These are phyloP conservation scores for Zoanthus solanderi DNA, from an alignment of 92 coral and sea anemone species.

Conservation along the genomic window DNA sequence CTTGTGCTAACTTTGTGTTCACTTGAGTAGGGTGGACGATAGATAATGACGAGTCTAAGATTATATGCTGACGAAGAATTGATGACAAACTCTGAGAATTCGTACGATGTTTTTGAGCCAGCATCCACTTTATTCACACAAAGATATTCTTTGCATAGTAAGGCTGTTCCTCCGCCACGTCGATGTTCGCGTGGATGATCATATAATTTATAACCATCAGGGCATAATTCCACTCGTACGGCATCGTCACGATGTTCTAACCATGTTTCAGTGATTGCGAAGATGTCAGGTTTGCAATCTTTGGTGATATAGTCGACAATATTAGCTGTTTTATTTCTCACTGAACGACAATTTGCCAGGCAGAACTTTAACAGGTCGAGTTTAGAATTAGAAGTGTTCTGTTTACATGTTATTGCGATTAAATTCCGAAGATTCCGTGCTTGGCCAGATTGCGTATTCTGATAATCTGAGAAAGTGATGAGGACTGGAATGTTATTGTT, in stretches of 20 bases:
- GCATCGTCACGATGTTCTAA: slow-evolving; percentile 56
- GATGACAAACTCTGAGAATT: slow-evolving; percentile 61
- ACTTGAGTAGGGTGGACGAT: slow-evolving; percentile 56
- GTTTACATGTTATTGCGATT: slow-evolving; percentile 22
- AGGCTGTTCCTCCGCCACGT: slow-evolving; percentile 67
- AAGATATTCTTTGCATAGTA: slow-evolving; percentile 52
- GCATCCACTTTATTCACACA: slow-evolving; percentile 17
- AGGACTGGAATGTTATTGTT: slow-evolving; percentile 47
- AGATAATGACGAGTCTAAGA: slow-evolving; percentile 51
- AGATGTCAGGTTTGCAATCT: slow-evolving; percentile 32
- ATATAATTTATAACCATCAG: slow-evolving; percentile 59
- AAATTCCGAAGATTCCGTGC: slow-evolving; percentile 31
- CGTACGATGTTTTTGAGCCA: slow-evolving; percentile 59
- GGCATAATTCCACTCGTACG: slow-evolving; percentile 56
- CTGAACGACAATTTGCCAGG: slow-evolving; percentile 23
- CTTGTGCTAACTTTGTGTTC: slow-evolving; percentile 63
- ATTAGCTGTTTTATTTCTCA: slow-evolving; percentile 43
- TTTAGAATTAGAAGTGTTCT: slow-evolving; percentile 33
- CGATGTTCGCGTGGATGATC: slow-evolving; percentile 58
- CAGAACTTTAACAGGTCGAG: background rate
- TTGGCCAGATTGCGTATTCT: slow-evolving; percentile 5
- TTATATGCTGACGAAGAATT: slow-evolving; percentile 36
- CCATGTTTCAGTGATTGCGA: slow-evolving; percentile 59
- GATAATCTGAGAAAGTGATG: slow-evolving; percentile 28
- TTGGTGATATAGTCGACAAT: slow-evolving; percentile 27